Conservation (phyloP, 2,888 invertebrate genomes). For the Drosophila mayaguana region DNA sequence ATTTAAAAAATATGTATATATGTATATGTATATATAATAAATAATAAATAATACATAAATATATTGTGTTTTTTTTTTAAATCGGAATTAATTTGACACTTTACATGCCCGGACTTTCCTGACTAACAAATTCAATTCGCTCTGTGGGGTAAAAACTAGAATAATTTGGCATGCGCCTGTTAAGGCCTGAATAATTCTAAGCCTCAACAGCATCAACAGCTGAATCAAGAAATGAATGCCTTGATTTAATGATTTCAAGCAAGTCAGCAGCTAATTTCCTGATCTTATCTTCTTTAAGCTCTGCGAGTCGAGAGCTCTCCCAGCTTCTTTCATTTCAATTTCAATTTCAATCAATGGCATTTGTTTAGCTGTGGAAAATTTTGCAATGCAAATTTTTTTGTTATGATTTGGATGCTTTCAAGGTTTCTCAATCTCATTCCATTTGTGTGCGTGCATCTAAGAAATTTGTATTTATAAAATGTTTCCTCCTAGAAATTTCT, state of each 20-base stretch:
- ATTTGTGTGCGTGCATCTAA: conserved; percentile 3
- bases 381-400: conserved; percentile 37
- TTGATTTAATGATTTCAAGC: conserved; percentile 2
- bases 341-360: conserved; percentile 50
- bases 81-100: background rate
- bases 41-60: too few relatives aligned
- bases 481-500: conserved; percentile 49
- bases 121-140: background rate
- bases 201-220: background rate
- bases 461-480: conserved; percentile 22
- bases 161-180: conserved; percentile 29
- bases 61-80: too few relatives aligned
- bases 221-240: background rate
- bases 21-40: too few relatives aligned
- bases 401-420: conserved; percentile 41
- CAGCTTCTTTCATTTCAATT: conserved; percentile 27
- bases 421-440: conserved; percentile 37
- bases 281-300: conserved; percentile 15
- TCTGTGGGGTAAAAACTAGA: background rate
- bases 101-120: background rate
- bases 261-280: conserved; percentile 20
- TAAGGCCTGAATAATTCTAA: conserved; percentile 28
- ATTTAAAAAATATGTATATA: too few relatives aligned
- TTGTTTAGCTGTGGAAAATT: conserved; percentile 45
- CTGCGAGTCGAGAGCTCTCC: conserved; percentile 5